Evolutionary conservation across 2,113 vertebrate species (phyloP).

Genomic region (Perognathus longimembris): DNA sequence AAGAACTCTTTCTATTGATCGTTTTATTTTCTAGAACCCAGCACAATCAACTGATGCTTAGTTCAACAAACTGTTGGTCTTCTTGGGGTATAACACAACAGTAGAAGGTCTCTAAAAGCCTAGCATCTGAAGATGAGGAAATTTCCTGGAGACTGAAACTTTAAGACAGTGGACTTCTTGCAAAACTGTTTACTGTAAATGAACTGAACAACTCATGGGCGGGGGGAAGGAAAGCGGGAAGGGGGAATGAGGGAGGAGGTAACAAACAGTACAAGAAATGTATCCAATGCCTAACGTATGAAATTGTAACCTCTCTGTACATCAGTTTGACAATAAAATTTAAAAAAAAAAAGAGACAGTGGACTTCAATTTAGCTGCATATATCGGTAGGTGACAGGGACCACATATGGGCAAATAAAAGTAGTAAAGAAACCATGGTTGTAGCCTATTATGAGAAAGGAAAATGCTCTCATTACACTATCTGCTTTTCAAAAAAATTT

Average conservation of each 20-base stretch:
- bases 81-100: too few species aligned
- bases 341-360: too few species aligned
- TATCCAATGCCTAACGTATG: too few species aligned
- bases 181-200: too few species aligned
- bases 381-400: neutral
- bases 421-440: neutral
- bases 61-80: neutral
- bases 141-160: neutral
- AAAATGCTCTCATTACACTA: neutral
- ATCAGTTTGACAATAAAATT: too few species aligned
- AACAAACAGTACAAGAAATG: too few species aligned
- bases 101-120: constrained; percentile 1
- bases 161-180: neutral
- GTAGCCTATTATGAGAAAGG: neutral
- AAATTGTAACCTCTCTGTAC: too few species aligned
- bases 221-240: too few species aligned
- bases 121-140: neutral
- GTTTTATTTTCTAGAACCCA: neutral
- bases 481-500: neutral
- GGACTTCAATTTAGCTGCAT: neutral
- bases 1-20: neutral
- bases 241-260: too few species aligned
- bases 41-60: neutral
- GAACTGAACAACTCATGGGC: too few species aligned
- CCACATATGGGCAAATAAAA: neutral